Evolutionary conservation across 2,888 invertebrate species (phyloP).

Genomic region (Pheosia gnoma): DNA sequence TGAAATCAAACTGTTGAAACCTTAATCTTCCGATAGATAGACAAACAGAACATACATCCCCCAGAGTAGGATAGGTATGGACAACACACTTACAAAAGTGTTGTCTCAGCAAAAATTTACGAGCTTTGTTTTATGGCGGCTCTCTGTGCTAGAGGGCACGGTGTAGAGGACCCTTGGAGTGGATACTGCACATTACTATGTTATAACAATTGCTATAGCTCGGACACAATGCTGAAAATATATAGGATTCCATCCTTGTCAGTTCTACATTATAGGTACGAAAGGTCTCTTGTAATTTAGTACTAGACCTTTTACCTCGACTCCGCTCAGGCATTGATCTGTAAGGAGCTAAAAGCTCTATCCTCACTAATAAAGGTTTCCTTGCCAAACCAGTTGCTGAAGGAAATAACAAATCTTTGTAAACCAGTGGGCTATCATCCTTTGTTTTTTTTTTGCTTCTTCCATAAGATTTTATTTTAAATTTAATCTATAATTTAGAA

Average conservation of each 20-base stretch:
- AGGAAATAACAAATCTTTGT: too few species aligned
- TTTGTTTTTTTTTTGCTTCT: not conserved
- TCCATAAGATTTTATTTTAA: not conserved
- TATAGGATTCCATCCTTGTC: not conserved
- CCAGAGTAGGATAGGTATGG: not conserved
- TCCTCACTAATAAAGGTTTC: too few species aligned
- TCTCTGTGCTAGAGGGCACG: not conserved
- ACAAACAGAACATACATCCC: not conserved
- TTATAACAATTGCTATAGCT: not conserved
- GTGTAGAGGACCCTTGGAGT: too few species aligned
- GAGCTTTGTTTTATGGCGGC: constrained; percentile 3
- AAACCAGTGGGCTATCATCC: too few species aligned
- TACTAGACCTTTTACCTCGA: too few species aligned
- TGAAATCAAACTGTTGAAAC: too few species aligned
- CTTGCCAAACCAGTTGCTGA: too few species aligned
- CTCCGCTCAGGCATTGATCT: not conserved
- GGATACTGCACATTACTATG: constrained; percentile 3
- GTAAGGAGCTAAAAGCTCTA: not conserved
- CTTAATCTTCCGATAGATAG: too few species aligned
- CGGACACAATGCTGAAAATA: not conserved
- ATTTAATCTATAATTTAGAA: not conserved
- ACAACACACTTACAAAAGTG: not conserved
- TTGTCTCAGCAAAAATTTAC: constrained; percentile 2
- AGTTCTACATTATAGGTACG: too few species aligned
- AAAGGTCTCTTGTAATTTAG: too few species aligned